A percentile compares a stretch with the other conserved stretches of the same genome.
These are phyloP conservation scores for Ictalurus punctatus DNA, from an alignment of 2,113 vertebrate genomes.

Conservation along the genomic window DNA sequence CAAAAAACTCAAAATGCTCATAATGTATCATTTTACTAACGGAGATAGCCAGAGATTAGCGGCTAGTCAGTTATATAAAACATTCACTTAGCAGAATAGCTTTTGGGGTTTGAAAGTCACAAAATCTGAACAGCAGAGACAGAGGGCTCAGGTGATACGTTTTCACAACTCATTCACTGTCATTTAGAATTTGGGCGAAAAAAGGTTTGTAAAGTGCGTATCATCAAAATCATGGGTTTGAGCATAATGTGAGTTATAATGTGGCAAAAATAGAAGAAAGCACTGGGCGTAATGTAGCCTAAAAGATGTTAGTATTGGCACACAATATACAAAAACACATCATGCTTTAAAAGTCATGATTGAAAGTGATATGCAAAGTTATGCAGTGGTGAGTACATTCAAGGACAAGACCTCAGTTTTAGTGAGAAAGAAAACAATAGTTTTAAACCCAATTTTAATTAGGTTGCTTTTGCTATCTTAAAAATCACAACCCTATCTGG, in stretches of 20 bases:
- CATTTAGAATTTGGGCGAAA: slow-evolving; percentile 43
- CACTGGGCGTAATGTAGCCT: slow-evolving; percentile 53
- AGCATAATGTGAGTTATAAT: slow-evolving; percentile 57
- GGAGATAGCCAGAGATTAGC: slow-evolving; percentile 17
- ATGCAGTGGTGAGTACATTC: slow-evolving; percentile 74
- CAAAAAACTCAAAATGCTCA: slow-evolving; percentile 1
- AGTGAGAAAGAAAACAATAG: slow-evolving; percentile 48
- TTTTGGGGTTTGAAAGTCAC: slow-evolving; percentile 6
- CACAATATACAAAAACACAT: slow-evolving; percentile 65
- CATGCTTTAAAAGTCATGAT: slow-evolving; percentile 59
- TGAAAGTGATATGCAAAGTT: slow-evolving; percentile 72
- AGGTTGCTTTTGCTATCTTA: slow-evolving; percentile 45
- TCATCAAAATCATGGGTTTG: slow-evolving; percentile 64
- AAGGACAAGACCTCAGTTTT: slow-evolving; percentile 64
- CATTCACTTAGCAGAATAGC: not conserved
- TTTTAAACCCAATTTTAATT: slow-evolving; percentile 42
- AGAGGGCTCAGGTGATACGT: slow-evolving; percentile 24
- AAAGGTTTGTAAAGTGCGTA: slow-evolving; percentile 65
- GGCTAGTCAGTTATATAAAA: slow-evolving; percentile 19
- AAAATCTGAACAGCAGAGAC: slow-evolving; percentile 28
- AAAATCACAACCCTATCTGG: slow-evolving; percentile 59
- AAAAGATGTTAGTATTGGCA: slow-evolving; percentile 67
- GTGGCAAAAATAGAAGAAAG: slow-evolving; percentile 55
- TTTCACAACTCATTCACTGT: slow-evolving; percentile 36
- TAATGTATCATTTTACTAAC: not conserved